Base-by-base conservation (phyloP, 2,888 invertebrate genomes). In the Cryptops parisi region DNA sequence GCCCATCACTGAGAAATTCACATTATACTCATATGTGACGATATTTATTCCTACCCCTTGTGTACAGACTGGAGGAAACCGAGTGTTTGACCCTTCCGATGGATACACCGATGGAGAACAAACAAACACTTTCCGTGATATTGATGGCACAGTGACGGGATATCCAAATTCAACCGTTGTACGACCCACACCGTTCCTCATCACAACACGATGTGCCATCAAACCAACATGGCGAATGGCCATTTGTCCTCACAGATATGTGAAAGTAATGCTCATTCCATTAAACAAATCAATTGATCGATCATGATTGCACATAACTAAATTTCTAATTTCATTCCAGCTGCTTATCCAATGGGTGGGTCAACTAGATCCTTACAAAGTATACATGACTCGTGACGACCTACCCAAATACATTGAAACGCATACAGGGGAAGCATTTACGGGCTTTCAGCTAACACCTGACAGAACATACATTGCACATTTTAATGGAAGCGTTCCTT, bases 81-180 rank as follows among this genome's bases (percentile, higher is more conserved):
- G 39, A 17, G 49, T 49, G 9, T 38, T 39, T 19, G 49, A 49
- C 23, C 22, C 22, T 17, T 22, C 49, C 22, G 40, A 39, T 24
- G 49, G 49, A 1, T 23, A 24, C 15, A 25, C 15, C 19, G 44
- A 51, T 25, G 51, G 51, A n/a, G 44, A 51, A 44, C 19, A 38
- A 4, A 44, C 24, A 9, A 44, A 41, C 21, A 44, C 51, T n/a
- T 51, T 51, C 26, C 41, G 51, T n/a, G 51, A 51, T 26, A 12
- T 25, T 12, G 51, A 51, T 25, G 51, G 51, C 15, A 51, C 43
- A 43, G 51, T 51, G 6, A 51, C 43, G n/a, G 51, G 51, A n/a
- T 17, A 17, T 19, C 12, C 27, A 6, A 25, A 44, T 15, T 23
- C 25, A 12, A 44, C 51, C 3, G 22, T 51, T 9, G 22, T 51